These are phyloP conservation scores for Neosilurus mollespiculum DNA, from an alignment of 2,797 vertebrate species.

Conservation along the genomic window DNA sequence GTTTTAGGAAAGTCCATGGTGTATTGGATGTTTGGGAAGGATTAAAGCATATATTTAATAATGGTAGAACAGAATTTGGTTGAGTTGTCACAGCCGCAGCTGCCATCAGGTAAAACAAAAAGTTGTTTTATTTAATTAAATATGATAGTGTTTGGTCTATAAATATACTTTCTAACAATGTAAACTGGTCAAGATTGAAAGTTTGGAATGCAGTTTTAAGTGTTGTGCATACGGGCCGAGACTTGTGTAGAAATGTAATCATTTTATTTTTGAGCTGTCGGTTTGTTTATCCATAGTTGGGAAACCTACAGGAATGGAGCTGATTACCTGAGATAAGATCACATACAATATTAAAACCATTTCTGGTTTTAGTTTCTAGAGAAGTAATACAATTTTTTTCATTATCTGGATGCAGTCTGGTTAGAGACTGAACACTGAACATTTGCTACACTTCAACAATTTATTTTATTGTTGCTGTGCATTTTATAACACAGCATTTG, in stretches of 20 bases:
- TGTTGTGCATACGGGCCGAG: too few species aligned
- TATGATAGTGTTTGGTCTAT: neutral
- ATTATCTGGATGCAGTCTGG: neutral
- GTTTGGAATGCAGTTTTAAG: neutral
- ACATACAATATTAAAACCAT: neutral
- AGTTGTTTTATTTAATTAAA: neutral
- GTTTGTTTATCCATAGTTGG: neutral
- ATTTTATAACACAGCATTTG: neutral
- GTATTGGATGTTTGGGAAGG: too few species aligned
- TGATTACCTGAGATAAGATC: neutral
- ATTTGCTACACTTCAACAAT: neutral
- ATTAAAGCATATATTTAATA: slow-evolving; percentile 2
- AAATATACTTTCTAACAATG: neutral
- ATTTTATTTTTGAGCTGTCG: neutral
- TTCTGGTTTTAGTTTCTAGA: neutral
- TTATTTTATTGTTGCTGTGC: neutral
- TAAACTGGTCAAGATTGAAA: neutral
- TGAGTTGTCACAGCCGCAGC: slow-evolving; percentile 15
- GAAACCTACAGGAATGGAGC: neutral
- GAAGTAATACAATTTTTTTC: neutral
- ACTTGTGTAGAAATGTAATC: neutral
- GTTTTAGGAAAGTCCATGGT: slow-evolving; percentile 7
- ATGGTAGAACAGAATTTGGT: slow-evolving; percentile 35
- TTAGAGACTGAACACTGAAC: neutral
- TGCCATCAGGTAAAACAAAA: slow-evolving; percentile 33